These are phyloP conservation scores for Habrosyne pyritoides DNA, from an alignment of 2,888 invertebrate species.

Conservation along the genomic window DNA sequence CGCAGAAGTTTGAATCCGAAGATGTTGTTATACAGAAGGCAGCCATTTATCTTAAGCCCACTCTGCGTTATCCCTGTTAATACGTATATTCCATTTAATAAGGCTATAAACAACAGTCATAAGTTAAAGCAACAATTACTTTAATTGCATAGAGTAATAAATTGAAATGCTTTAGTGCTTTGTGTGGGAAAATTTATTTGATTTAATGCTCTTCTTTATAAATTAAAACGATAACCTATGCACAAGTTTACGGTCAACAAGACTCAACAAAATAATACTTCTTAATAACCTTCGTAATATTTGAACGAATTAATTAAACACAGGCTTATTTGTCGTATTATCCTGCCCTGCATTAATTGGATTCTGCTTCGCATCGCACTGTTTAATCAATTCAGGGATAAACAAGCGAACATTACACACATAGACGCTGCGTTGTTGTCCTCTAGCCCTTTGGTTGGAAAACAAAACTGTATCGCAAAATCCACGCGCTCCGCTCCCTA, in stretches of 20 bases:
- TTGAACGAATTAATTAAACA: slow-evolving; percentile 38
- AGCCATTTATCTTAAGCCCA: neutral
- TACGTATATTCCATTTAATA: slow-evolving; percentile 4
- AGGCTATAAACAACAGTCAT: slow-evolving; percentile 3
- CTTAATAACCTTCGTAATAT: slow-evolving; percentile 10
- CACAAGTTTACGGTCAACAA: neutral
- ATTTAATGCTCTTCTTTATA: neutral
- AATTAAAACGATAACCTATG: neutral
- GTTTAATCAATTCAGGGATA: slow-evolving; percentile 47
- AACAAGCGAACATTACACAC: slow-evolving; percentile 33
- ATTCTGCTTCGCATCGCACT: slow-evolving; percentile 45
- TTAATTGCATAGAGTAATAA: slow-evolving; percentile 1
- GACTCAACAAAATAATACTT: neutral
- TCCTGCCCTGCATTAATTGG: slow-evolving; percentile 45
- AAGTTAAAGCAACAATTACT: slow-evolving; percentile 1
- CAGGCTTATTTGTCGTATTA: slow-evolving; percentile 37
- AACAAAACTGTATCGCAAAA: slow-evolving; percentile 57
- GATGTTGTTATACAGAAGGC: neutral
- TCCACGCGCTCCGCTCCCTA: slow-evolving; percentile 54
- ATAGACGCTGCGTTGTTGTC: slow-evolving; percentile 15
- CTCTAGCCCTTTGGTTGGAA: slow-evolving; percentile 44
- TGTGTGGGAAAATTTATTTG: neutral
- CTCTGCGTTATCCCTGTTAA: slow-evolving; percentile 1
- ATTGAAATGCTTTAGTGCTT: neutral
- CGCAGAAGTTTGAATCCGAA: neutral